phyloP scores from a whole-genome alignment of 1,140 invertebrate species.

The Dreissena rostriformis region DNA sequence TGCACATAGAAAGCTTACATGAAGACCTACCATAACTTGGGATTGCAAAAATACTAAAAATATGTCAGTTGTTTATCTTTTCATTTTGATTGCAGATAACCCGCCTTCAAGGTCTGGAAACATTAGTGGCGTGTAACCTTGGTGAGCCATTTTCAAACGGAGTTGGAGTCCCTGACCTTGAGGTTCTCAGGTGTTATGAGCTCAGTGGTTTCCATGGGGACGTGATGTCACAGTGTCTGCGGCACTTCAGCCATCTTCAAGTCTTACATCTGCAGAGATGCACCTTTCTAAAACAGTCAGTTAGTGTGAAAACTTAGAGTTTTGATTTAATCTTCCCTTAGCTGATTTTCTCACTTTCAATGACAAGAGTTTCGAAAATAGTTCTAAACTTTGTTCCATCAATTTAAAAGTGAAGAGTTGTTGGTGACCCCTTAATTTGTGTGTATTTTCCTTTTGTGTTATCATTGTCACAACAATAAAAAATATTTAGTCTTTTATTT shows the following conservation, averaged over 20 bases:
- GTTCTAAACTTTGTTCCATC: too few species aligned
- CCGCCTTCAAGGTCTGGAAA: constrained; percentile 47
- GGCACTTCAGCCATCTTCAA: constrained; percentile 10
- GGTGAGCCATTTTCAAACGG: constrained; percentile 20
- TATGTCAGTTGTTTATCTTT: too few species aligned
- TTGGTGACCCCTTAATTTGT: too few species aligned
- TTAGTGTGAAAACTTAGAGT: background rate
- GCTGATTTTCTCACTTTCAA: too few species aligned
- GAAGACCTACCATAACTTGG: too few species aligned
- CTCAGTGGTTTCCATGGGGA: constrained; percentile 56
- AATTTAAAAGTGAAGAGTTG: too few species aligned
- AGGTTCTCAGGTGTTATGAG: constrained; percentile 8
- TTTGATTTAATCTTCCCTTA: background rate
- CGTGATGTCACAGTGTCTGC: constrained; percentile 25
- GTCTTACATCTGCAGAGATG: constrained; percentile 30
- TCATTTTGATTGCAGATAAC: constrained; percentile 23
- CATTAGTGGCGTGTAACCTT: constrained; percentile 6
- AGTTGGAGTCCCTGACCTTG: constrained; percentile 11
- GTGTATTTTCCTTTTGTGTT: too few species aligned
- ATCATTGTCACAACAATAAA: too few species aligned
- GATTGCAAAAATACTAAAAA: too few species aligned
- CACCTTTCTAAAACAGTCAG: constrained; percentile 33
- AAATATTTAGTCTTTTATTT: too few species aligned
- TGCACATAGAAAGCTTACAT: too few species aligned
- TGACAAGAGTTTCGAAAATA: too few species aligned